These are phyloP conservation scores for Oscheius sp. DNA, from an alignment of 2,888 invertebrate genomes.

Conservation along the genomic window DNA sequence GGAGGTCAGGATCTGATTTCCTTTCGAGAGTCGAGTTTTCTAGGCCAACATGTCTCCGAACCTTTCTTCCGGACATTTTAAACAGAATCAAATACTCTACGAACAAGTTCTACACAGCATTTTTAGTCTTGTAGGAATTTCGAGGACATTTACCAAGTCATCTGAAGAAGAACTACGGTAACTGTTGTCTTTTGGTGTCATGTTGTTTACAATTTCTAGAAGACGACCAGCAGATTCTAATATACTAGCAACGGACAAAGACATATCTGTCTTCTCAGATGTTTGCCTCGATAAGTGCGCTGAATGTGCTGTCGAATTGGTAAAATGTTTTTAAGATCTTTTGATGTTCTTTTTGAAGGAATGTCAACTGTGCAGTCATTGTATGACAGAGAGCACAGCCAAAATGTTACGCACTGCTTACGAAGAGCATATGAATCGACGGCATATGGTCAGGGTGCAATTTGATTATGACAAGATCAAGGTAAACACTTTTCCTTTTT, in stretches of 20 bases:
- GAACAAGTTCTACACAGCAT: slow-evolving; percentile 88
- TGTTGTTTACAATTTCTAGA: slow-evolving; percentile 3
- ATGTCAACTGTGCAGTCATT: slow-evolving; percentile 85
- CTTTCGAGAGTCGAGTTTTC: too few species aligned
- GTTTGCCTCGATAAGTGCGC: slow-evolving; percentile 10
- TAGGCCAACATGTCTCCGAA: slow-evolving; percentile 97
- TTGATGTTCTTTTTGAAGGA: slow-evolving; percentile 59
- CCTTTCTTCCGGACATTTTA: slow-evolving; percentile 90
- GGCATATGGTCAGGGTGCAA: slow-evolving; percentile 81
- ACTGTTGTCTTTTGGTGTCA: not conserved
- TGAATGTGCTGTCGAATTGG: too few species aligned
- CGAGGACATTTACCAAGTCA: slow-evolving; percentile 53
- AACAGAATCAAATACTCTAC: slow-evolving; percentile 86
- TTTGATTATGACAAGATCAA: slow-evolving; percentile 45
- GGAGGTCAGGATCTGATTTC: too few species aligned
- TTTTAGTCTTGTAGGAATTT: slow-evolving; percentile 84
- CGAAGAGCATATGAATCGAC: slow-evolving; percentile 84
- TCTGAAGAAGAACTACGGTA: slow-evolving; percentile 36
- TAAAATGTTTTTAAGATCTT: slow-evolving; percentile 16
- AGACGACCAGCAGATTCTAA: not conserved
- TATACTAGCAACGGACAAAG: slow-evolving; percentile 19
- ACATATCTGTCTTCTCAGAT: slow-evolving; percentile 9
- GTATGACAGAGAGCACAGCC: slow-evolving; percentile 80
- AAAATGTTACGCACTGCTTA: slow-evolving; percentile 81
- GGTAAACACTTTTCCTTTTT: slow-evolving; percentile 76